Conservation (phyloP, 2,797 vertebrate species). For the Cuniculus paca region DNA sequence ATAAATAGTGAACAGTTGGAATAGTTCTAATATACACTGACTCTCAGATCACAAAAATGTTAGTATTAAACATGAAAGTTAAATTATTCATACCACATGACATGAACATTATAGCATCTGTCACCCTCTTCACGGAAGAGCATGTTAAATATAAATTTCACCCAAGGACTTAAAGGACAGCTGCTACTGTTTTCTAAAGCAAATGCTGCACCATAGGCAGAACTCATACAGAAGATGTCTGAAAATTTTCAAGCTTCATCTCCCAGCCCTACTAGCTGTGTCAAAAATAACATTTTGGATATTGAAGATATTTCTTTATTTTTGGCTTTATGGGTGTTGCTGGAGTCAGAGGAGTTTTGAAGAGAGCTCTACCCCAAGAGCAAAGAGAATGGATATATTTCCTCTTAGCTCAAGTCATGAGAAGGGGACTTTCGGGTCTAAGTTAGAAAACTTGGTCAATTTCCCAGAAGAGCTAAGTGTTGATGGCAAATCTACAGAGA, state of each 20-base stretch:
- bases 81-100: slow-evolving; percentile 39
- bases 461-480: neutral
- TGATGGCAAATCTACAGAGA: neutral
- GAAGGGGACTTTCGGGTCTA: neutral
- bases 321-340: neutral
- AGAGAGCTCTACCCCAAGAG: neutral
- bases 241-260: neutral
- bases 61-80: slow-evolving; percentile 56
- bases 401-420: neutral
- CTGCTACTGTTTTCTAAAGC: neutral
- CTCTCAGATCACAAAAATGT: neutral
- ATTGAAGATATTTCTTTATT: neutral
- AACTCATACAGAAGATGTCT: neutral
- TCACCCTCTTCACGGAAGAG: neutral
- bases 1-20: neutral
- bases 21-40: slow-evolving; percentile 14
- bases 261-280: neutral
- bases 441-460: neutral
- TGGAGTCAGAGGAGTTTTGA: neutral
- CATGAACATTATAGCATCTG: slow-evolving; percentile 13
- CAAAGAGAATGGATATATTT: neutral
- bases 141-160: neutral
- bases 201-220: neutral
- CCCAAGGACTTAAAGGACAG: neutral
- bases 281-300: neutral